Base-by-base conservation (phyloP, 2,888 invertebrate species). In the Lacanobia wlatinum region DNA sequence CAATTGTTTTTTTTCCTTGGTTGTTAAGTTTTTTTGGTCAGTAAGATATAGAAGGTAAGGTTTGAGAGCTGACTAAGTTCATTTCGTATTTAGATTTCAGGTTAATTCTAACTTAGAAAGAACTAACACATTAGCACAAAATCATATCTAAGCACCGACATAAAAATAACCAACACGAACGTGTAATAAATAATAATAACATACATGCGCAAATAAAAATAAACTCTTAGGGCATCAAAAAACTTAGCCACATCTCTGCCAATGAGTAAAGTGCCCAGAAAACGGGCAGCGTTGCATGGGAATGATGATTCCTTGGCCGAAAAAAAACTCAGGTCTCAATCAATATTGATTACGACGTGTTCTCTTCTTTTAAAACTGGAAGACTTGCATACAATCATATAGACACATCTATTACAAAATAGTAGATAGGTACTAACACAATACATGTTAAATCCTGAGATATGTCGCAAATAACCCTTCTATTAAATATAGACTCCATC, bases 1-100 rank as follows among this genome's bases (percentile, higher is more conserved):
- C 66, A 60, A 64, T 63, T 63, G 78, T 59, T 68, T 68, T 56
- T 73, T 70, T 52, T 66, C 58, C 28, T 6, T 73, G 43, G 55
- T 62, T 76, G 53, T 55, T 48, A 63, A 23, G 23, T 56, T 69
- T 66, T n/a, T 59, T 67, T 14, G 48, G 34, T 48, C 2, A n/a
- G 2, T 43, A 59, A 12, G 34, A 34, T 43, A n/a, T 43, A 2
- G 14, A 40, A 23, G 53, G 8, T 56, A 28, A 14, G 40, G 59
- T 43, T n/a, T 18, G 40, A 3, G 43, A 21, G 3, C n/a, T 58
- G n/a, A 6, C 1, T 10, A n/a, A 58, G 28, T n/a, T 28, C n/a
- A n/a, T 58, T 14, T 65, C 18, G 1, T 53, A 40, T 18, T 1
- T 38, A 2, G 38, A 12, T 21, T 38, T 38, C 9, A 52, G 7